Evolutionary conservation across 2,888 invertebrate genomes (phyloP).

Genomic region (Crioceris asparagi): DNA sequence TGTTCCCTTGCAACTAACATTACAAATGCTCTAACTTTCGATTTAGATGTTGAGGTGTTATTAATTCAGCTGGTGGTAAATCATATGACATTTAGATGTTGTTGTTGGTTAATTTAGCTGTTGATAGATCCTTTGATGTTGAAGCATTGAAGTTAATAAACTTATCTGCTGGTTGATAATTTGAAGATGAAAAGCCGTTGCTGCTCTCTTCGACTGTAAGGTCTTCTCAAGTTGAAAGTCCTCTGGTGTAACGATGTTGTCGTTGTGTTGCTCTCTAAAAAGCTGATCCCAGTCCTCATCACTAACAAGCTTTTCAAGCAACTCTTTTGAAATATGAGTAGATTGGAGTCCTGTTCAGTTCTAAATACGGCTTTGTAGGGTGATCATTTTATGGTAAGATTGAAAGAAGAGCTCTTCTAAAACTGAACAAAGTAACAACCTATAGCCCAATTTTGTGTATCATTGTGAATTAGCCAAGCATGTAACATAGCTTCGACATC

Average conservation of each 20-base stretch:
- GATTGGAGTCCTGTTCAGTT: neutral
- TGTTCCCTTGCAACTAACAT: neutral
- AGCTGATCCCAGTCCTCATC: neutral
- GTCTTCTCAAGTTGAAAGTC: neutral
- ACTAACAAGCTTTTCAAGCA: neutral
- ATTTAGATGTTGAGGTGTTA: no score
- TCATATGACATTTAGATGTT: neutral
- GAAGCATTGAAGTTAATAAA: conserved; percentile 2
- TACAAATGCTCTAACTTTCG: neutral
- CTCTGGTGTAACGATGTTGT: neutral
- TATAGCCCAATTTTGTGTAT: neutral
- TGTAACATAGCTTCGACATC: neutral
- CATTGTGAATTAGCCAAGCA: neutral
- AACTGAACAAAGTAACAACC: neutral
- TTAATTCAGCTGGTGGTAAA: neutral
- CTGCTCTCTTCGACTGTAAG: neutral
- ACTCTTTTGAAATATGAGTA: neutral
- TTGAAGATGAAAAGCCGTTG: no score
- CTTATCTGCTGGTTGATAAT: conserved; percentile 2
- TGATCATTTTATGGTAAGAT: neutral
- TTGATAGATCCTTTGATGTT: neutral
- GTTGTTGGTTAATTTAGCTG: neutral
- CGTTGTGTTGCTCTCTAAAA: neutral
- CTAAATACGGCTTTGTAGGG: neutral
- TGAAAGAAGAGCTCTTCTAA: neutral